Evolutionary conservation across 2,113 vertebrate genomes (phyloP).

Genomic region (Halichoeres trimaculatus): DNA sequence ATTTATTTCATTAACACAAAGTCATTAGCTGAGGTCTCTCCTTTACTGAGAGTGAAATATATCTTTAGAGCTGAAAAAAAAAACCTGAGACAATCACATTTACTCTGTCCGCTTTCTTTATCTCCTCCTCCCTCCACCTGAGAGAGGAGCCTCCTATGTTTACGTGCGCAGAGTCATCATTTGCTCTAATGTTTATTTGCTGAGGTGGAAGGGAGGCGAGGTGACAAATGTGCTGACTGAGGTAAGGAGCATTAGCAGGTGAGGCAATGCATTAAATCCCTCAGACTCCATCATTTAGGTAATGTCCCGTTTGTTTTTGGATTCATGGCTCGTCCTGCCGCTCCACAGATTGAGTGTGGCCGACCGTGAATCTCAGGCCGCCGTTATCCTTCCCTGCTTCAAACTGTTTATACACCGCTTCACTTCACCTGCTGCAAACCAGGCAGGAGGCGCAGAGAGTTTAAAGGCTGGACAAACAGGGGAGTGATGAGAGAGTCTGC

Average conservation of each 20-base stretch:
- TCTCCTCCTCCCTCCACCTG: constrained; percentile 11
- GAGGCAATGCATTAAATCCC: constrained; percentile 87
- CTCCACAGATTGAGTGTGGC: constrained; percentile 83
- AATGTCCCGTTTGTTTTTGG: constrained; percentile 91
- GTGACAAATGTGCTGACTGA: constrained; percentile 89
- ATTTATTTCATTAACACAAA: constrained; percentile 28
- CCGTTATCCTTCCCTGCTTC: constrained; percentile 85
- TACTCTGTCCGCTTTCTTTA: background rate
- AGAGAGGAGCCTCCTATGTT: constrained; percentile 79
- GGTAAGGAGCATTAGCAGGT: constrained; percentile 87
- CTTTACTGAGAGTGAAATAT: constrained; percentile 20
- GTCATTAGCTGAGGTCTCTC: constrained; percentile 3
- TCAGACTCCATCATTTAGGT: constrained; percentile 91
- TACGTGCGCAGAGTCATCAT: constrained; percentile 85
- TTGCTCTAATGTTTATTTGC: constrained; percentile 85
- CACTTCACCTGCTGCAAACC: constrained; percentile 30
- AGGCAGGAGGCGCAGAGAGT: background rate
- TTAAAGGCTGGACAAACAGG: constrained; percentile 1
- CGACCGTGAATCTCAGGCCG: constrained; percentile 86
- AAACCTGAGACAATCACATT: constrained; percentile 34
- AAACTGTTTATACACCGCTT: constrained; percentile 80
- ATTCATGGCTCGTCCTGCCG: constrained; percentile 84
- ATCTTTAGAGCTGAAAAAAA: constrained; percentile 18
- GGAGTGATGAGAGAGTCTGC: background rate
- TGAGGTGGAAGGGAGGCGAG: constrained; percentile 84